Percentiles rank a stretch among this genome's conserved stretches.
These are phyloP conservation scores for Cyrtorhinus lividipennis DNA, from an alignment of 1,140 invertebrate genomes.

Conservation along the genomic window DNA sequence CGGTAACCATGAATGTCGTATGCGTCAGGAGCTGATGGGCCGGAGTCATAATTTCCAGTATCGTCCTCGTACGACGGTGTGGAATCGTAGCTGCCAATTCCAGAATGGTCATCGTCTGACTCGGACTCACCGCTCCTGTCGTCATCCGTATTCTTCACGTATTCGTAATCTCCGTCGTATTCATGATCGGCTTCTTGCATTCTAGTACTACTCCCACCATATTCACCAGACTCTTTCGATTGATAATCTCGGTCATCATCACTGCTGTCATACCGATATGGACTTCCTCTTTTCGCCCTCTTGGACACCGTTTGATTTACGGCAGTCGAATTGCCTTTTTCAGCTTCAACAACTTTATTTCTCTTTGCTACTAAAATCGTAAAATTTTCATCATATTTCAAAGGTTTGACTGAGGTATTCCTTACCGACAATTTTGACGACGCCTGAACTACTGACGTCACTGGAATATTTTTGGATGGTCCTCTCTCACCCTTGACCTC, in stretches of 20 bases:
- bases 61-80: background rate
- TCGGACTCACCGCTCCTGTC: background rate
- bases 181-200: background rate
- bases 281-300: background rate
- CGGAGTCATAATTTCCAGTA: background rate
- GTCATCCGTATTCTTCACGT: background rate
- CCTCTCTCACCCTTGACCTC: background rate
- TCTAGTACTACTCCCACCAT: background rate
- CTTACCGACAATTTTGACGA: background rate
- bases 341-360: background rate
- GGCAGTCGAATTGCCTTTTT: background rate
- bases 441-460: background rate
- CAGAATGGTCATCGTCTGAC: background rate
- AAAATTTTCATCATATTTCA: background rate
- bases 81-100: background rate
- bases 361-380: conserved; percentile 1
- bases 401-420: background rate
- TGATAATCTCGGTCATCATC: background rate
- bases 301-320: background rate
- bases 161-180: background rate
- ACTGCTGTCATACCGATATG: background rate
- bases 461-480: background rate
- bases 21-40: background rate
- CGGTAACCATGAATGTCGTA: conserved; percentile 18
- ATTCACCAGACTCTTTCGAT: background rate